phyloP scores from a whole-genome alignment of 2,113 vertebrate genomes.

The Macrotus californicus region DNA sequence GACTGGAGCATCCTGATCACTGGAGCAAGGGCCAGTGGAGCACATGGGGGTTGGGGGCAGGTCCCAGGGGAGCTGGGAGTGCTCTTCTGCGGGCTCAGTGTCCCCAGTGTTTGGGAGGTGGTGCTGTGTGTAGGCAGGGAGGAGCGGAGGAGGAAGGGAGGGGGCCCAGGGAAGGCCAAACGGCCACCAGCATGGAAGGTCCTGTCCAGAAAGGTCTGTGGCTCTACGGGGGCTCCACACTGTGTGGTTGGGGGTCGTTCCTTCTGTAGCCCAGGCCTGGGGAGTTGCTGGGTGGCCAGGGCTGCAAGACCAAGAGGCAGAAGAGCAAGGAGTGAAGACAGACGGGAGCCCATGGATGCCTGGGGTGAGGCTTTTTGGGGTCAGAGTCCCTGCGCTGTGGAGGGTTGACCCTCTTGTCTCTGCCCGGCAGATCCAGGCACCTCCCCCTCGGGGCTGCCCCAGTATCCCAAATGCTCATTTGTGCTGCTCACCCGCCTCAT shows the following conservation, averaged over 20 bases:
- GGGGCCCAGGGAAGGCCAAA: neutral
- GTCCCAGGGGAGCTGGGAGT: neutral
- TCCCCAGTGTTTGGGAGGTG: neutral
- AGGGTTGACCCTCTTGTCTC: rapidly evolving
- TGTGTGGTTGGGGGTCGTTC: neutral
- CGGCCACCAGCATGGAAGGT: neutral
- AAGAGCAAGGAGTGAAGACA: neutral
- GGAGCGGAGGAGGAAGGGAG: no score
- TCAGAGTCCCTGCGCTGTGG: neutral
- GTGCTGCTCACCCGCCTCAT: neutral
- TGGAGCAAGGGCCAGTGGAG: neutral
- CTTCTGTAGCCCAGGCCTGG: neutral
- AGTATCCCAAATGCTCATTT: neutral
- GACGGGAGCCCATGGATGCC: neutral
- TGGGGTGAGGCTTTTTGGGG: neutral
- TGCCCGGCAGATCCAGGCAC: neutral
- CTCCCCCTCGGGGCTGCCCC: neutral
- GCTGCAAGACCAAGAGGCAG: neutral
- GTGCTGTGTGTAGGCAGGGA: neutral
- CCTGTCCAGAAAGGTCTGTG: neutral
- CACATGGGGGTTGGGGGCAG: no score
- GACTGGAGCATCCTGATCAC: neutral
- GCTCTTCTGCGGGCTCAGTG: neutral
- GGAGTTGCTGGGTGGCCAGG: neutral
- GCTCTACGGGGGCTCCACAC: neutral